phyloP scores from a whole-genome alignment of 1,140 invertebrate species.

The Zaprionus vittiger region DNA sequence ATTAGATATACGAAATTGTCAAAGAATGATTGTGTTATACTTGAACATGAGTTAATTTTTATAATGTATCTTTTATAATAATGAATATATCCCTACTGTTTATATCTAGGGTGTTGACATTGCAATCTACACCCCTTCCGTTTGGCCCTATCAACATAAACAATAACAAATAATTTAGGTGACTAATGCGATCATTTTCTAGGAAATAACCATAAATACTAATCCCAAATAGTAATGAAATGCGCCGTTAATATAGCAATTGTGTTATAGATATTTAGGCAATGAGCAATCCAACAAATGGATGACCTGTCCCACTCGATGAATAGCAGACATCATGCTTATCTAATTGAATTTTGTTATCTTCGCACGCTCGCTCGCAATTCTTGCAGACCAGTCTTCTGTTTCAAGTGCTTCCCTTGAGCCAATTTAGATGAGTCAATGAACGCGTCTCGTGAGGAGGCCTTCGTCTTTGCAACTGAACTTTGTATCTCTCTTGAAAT shows the following conservation, averaged over 20 bases:
- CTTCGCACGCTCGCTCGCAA: not conserved
- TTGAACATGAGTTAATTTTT: too few relatives aligned
- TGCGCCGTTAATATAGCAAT: not conserved
- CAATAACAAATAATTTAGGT: not conserved
- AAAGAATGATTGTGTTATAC: too few relatives aligned
- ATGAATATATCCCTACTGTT: too few relatives aligned
- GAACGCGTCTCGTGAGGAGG: not conserved
- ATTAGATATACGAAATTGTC: too few relatives aligned
- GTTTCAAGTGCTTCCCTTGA: slow-evolving; percentile 9
- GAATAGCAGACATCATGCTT: not conserved
- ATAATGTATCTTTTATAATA: too few relatives aligned
- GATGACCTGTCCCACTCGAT: not conserved
- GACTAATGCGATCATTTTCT: not conserved
- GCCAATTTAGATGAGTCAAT: slow-evolving; percentile 15
- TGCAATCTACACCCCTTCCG: too few relatives aligned
- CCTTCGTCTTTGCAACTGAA: not conserved
- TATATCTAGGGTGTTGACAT: too few relatives aligned
- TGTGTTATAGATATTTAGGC: not conserved
- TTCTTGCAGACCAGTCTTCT: not conserved
- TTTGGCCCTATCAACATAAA: not conserved
- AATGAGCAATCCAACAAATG: not conserved
- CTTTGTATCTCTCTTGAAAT: not conserved
- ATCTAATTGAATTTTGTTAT: slow-evolving; percentile 7
- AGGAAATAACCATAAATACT: not conserved
- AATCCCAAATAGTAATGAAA: not conserved